Base-by-base conservation (phyloP, 1,140 invertebrate species). In the Notospermus geniculatus region DNA sequence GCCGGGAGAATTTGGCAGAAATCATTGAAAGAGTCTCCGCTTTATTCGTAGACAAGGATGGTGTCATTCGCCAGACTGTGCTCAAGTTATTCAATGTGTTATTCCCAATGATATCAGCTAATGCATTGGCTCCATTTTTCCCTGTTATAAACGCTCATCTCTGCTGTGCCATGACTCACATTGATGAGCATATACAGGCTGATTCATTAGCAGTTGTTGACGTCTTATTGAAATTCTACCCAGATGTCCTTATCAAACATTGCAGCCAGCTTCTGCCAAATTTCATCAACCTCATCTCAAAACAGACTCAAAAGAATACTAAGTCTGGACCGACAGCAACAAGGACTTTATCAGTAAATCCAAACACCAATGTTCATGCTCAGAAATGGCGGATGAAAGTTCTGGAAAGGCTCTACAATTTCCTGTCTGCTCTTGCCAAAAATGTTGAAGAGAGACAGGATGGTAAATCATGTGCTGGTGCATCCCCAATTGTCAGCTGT, bases 131-230 rank as follows among this genome's bases (percentile, higher is more conserved):
- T 17, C 89, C 90, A 17, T 91, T 91, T 72, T 89, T 88, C 71
- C 85, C 88, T 64, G 84, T 90, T 11, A 78, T 93, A 45, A 86
- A 86, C 41, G 89, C 89, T 13, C 91, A 92, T 72, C 75, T 93
- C 30, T 85, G 87, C 30, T 93, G 91, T 82, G 88, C 90, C 0
- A 92, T 93, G 90, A 92, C 90, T 11, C 90, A 93, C 68, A 90
- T 95, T 59, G 85, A 90, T 74, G 85, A 84, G 15, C 83, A 84
- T 52, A 88, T 93, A 54, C 89, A 92, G 73, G 87, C 90, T 75
- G 91, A 93, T 76, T 91, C 91, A 0, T 77, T 95, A 1, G 71
- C 87, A 9, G 85, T 91, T 55, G 78, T 93, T n/a, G 91, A 80
- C 55, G 46, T 76, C 9, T 64, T 92, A 23, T 74, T 90, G 17